Base-by-base conservation (phyloP, 2,113 vertebrate genomes). In the Lagenorhynchus albirostris region DNA sequence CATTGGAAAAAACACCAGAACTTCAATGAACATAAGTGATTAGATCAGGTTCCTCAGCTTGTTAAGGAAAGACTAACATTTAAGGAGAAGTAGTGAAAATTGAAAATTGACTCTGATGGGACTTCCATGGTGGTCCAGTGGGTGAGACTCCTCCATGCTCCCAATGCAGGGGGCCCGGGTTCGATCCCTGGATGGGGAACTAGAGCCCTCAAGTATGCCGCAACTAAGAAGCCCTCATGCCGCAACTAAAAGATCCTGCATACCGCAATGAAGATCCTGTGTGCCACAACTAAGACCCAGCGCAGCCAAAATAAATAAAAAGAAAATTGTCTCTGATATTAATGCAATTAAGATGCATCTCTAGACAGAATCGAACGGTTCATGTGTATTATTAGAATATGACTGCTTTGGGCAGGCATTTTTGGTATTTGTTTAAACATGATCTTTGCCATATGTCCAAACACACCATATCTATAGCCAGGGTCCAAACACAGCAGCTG, bases 401-500 rank as follows among this genome's bases (percentile, higher is more conserved):
- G 81, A 89, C 6, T 33, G 38, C 68, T 93, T 89, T 63, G 31
- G 47, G 18, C 41, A 94, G 90, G 33, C 85, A 86, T 84, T 97
- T 96, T 89, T n/a, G 21, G 50, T 93, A 93, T 88, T 98, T 97
- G 83, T 97, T 97, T 96, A 50, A 94, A 80, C 55, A 67, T 0
- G 0, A 98, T 95, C 86, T 97, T 77, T 93, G 89, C 89, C 85
- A 63, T 79, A 74, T 95, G 92, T 95, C 25, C 82, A 41, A 58
- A 86, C 36, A 86, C 21, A 93, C 71, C 62, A 20, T 68, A 68
- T 93, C 31, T 86, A 84, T 92, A 98, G 95, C 65, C 77, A 80
- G 20, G 62, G 44, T 97, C 97, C 94, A 98, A 98, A 97, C 71
- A 96, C 33, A 93, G 95, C 96, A 98, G 92, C 67, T 96, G 93